Evolutionary conservation across 2,888 invertebrate species (phyloP).

Genomic region (Chalcis sispes): DNA sequence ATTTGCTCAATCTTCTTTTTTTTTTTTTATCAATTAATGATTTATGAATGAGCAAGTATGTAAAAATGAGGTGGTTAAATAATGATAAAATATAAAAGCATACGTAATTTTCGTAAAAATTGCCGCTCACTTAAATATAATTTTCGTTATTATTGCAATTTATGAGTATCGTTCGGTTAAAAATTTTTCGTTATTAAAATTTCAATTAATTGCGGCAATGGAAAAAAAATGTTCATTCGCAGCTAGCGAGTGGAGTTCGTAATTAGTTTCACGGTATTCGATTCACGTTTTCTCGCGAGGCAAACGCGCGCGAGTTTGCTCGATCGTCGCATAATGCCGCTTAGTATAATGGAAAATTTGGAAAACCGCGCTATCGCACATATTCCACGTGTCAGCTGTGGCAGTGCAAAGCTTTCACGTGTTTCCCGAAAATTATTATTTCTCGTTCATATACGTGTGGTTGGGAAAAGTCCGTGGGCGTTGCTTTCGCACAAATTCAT

Average conservation of each 20-base stretch:
- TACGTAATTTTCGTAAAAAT: too few relatives aligned
- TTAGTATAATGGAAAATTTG: slow-evolving; percentile 38
- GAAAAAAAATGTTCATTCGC: background rate
- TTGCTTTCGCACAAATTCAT: too few relatives aligned
- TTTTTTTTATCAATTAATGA: too few relatives aligned
- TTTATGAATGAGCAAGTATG: too few relatives aligned
- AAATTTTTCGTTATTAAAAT: slow-evolving; percentile 26
- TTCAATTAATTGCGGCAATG: background rate
- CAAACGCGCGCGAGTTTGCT: background rate
- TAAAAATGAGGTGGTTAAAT: too few relatives aligned
- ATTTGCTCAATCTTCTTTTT: too few relatives aligned
- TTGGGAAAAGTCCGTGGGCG: slow-evolving; percentile 4
- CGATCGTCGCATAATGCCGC: slow-evolving; percentile 13
- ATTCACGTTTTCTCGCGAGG: too few relatives aligned
- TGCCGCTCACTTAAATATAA: too few relatives aligned
- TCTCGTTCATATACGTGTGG: background rate
- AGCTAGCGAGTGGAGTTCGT: background rate
- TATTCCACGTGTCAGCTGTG: too few relatives aligned
- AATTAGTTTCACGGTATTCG: slow-evolving; percentile 8
- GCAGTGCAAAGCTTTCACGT: background rate
- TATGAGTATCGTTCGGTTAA: too few relatives aligned
- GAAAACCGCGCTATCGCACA: slow-evolving; percentile 10
- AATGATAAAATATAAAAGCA: too few relatives aligned
- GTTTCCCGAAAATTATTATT: slow-evolving; percentile 34
- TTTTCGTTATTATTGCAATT: too few relatives aligned